Evolutionary conservation across 2,113 vertebrate genomes (phyloP), one percentile per base, ranked within the genome.

Genomic region (Corapipo altera): DNA sequence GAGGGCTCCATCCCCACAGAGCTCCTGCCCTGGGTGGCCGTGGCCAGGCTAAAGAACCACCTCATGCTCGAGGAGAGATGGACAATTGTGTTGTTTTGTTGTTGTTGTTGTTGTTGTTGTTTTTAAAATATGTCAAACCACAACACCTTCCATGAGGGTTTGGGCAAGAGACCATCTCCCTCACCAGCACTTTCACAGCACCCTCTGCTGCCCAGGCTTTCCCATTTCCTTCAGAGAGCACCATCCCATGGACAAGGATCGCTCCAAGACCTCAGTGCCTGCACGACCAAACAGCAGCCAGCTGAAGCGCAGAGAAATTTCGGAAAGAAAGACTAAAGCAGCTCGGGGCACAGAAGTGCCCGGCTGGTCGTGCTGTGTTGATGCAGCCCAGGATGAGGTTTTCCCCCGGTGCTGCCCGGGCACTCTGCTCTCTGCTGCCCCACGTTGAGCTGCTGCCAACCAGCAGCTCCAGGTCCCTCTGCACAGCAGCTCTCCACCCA

Each of bases 61-160:
- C 26, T 14, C 39, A 3, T 5, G 8, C 44, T 44, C 13, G 3
- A 17, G 78, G 35, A 66, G 35, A 49, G 1, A 0, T 51, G 64
- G 28, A 19, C 2, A 5, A 21, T 15, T 15, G 26, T 27, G 51
- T 52, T 52, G 51, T 52, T 16, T 52, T 51, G 49, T 20, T 48
- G n/a, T n/a, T n/a, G n/a, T n/a, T n/a, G n/a, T n/a, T n/a, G n/a
- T n/a, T n/a, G n/a, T n/a, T n/a, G n/a, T n/a, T n/a, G n/a, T n/a
- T n/a, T n/a, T n/a, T n/a, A n/a, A n/a, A 0, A 12, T 15, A 4
- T 4, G 17, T 11, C 22, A 24, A 76, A 57, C 30, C 0, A 0
- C 78, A 14, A 1, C 8, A 3, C 23, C 48, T 52, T 6, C 26
- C 5, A 0, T 3, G 21, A 37, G 43, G n/a, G 19, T 26, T n/a